Base-by-base conservation (phyloP, 2,797 vertebrate species). In the Eutrigla gurnardus region DNA sequence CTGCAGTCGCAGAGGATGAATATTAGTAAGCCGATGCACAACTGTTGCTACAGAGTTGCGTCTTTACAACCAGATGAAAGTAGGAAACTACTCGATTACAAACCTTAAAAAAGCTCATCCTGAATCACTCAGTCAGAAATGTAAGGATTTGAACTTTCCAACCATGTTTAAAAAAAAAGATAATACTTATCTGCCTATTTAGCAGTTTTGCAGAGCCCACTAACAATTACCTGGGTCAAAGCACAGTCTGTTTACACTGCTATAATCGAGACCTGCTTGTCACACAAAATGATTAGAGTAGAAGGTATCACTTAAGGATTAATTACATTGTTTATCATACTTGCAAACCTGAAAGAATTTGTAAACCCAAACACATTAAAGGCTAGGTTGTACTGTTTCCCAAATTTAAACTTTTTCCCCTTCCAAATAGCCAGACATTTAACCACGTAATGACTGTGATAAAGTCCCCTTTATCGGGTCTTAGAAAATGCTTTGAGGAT, bases 401-500 rank as follows among this genome's bases (percentile, higher is more conserved):
- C 74, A 89, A 94, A 92, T 86, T 84, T 82, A 82, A 90, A 82
- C 82, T 89, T 88, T 86, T 84, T 79, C 35, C 85, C 81, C 84
- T 86, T 84, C 73, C 45, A 82, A 92, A 88, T 86, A 90, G 88
- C 89, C 93, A 94, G 94, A 95, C 93, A 88, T 94, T 94, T 94
- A 94, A 93, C 82, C 92, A 91, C 91, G 39, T 95, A 95, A 96
- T 95, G 90, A 87, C 86, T 1, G 42, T 64, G 92, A 94, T 95
- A 94, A 50, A 94, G 90, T 89, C 82, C 68, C 71, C 86, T 91
- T 94, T 94, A 95, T 95, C 93, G 50, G 85, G 81, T 88, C 67
- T 64, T 61, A 89, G 92, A 93, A 92, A 95, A 93, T 47, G 90
- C 95, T 96, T 96, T 96, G 94, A 95, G 93, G 94, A 94, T 95